Conservation (phyloP, 2,888 invertebrate genomes). For the Coelinius sp. region DNA sequence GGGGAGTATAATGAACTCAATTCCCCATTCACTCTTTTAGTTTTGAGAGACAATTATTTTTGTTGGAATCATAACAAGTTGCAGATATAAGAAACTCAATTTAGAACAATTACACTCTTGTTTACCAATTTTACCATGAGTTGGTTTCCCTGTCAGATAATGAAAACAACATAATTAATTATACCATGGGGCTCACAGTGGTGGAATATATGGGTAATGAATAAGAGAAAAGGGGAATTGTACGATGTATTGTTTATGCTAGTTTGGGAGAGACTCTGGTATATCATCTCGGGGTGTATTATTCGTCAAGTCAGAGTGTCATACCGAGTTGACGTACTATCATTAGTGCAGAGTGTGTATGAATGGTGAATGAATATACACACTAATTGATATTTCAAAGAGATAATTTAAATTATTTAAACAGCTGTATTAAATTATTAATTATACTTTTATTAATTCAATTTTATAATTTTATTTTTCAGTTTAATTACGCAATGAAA, state of each 20-base stretch:
- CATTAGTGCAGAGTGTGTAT: background rate
- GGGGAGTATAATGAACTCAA: background rate
- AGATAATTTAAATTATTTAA: background rate
- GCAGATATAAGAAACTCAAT: background rate
- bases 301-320: background rate
- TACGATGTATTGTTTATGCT: background rate
- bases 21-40: background rate
- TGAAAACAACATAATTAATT: slow-evolving; percentile 63
- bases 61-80: background rate
- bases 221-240: background rate
- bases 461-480: no score
- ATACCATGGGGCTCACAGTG: slow-evolving; percentile 45
- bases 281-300: background rate
- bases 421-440: background rate
- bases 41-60: background rate
- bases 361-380: background rate
- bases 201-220: slow-evolving; percentile 35
- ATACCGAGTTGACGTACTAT: background rate
- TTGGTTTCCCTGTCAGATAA: slow-evolving; percentile 56
- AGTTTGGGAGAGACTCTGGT: slow-evolving; percentile 1
- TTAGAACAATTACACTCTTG: background rate
- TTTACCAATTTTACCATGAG: slow-evolving; percentile 37
- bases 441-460: background rate
- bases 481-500: background rate
- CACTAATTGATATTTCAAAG: background rate